phyloP scores from a whole-genome alignment of 2,797 vertebrate species.

The Otus scops region DNA sequence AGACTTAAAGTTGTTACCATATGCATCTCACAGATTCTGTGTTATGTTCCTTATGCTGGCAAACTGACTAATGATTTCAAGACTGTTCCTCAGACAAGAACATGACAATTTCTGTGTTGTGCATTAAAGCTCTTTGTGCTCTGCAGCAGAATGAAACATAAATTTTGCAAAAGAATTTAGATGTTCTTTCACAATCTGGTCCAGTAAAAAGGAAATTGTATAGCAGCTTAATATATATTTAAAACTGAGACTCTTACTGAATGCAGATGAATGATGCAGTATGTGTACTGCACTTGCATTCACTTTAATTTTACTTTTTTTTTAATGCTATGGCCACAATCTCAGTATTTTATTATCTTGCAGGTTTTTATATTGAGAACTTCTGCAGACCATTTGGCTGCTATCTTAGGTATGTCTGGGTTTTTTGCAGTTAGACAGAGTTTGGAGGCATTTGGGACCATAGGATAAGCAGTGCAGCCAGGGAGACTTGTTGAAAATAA shows the following conservation, averaged over 20 bases:
- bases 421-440: background rate
- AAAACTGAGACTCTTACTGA: background rate
- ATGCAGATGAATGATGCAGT: background rate
- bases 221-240: background rate
- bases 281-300: background rate
- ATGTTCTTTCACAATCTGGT: slow-evolving; percentile 21
- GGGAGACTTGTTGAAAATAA: background rate
- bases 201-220: background rate
- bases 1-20: slow-evolving; percentile 27
- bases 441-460: background rate
- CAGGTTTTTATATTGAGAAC: background rate
- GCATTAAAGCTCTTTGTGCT: slow-evolving; percentile 6
- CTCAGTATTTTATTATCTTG: background rate
- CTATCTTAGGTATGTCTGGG: background rate
- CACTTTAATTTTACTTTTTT: background rate
- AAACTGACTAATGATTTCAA: slow-evolving; percentile 30
- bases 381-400: background rate
- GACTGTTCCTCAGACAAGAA: slow-evolving; percentile 24
- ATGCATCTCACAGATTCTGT: slow-evolving; percentile 30
- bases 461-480: background rate
- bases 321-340: background rate
- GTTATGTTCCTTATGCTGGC: slow-evolving; percentile 34
- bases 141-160: slow-evolving; percentile 2
- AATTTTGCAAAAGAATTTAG: slow-evolving; percentile 18
- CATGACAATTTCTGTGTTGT: slow-evolving; percentile 17